Conservation (phyloP, 2,797 vertebrate species). For the Buphagus erythrorhynchus region DNA sequence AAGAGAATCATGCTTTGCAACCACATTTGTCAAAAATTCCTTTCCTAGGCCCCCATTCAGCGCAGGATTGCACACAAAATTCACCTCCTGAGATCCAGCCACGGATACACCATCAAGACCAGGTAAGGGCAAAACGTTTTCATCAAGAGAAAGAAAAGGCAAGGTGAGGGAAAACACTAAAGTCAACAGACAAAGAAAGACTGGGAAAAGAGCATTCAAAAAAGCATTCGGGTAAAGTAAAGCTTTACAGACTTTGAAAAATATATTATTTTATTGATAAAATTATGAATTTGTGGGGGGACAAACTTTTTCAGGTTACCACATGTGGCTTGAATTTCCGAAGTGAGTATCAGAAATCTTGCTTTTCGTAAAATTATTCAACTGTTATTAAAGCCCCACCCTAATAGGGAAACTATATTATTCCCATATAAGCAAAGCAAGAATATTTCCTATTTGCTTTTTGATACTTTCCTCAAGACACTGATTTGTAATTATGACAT, state of each 20-base stretch:
- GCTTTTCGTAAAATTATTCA: not conserved
- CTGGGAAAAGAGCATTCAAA: not conserved
- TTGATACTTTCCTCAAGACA: not conserved
- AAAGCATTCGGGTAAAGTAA: not conserved
- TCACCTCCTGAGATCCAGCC: not conserved
- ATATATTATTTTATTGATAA: not conserved
- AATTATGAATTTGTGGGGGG: accelerated
- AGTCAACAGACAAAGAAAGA: not conserved
- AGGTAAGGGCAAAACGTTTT: not conserved
- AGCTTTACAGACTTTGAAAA: not conserved
- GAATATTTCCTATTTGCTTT: not conserved
- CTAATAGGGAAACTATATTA: not conserved
- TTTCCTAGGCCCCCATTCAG: not conserved
- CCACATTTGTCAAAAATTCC: not conserved
- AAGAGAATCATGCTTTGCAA: not conserved
- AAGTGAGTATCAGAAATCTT: not conserved
- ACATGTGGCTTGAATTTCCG: not conserved
- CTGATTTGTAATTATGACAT: not conserved
- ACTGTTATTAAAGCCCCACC: not conserved
- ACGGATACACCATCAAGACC: not conserved
- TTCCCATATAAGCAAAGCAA: not conserved
- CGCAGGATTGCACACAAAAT: not conserved
- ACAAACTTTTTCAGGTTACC: not conserved
- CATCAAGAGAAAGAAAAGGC: not conserved
- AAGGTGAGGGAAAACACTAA: not conserved